Percentiles rank a stretch among this genome's conserved stretches.
phyloP scores from a whole-genome alignment of 2,888 invertebrate genomes.

The Sarcophaga rosellei region DNA sequence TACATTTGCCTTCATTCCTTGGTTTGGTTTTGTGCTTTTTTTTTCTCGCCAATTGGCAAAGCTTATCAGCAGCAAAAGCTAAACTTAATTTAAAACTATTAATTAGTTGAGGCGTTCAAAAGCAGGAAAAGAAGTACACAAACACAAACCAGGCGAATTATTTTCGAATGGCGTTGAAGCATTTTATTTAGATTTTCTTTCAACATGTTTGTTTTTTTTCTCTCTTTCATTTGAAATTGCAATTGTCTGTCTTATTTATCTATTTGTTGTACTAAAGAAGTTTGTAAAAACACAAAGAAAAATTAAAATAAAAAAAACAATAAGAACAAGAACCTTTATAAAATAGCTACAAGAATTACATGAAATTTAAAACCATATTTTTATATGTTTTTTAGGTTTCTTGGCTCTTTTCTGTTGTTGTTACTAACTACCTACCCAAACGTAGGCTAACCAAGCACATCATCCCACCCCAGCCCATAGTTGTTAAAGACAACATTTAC shows the following conservation, averaged over 20 bases:
- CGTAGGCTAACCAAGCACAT: neutral
- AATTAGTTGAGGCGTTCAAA: constrained; percentile 56
- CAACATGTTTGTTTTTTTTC: neutral
- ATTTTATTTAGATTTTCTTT: constrained; percentile 47
- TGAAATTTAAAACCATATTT: constrained; percentile 42
- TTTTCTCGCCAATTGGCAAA: neutral
- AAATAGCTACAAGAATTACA: constrained; percentile 28
- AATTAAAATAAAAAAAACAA: neutral
- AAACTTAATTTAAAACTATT: constrained; percentile 59
- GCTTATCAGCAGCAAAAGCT: constrained; percentile 50
- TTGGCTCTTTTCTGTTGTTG: neutral
- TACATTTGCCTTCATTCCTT: constrained; percentile 1
- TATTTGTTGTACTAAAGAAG: constrained; percentile 24
- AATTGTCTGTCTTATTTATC: constrained; percentile 7
- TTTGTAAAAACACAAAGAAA: neutral
- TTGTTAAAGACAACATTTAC: constrained; percentile 28
- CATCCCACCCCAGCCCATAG: constrained; percentile 33
- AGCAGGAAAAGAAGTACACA: neutral
- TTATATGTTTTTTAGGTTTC: constrained; percentile 7
- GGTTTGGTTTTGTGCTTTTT: neutral
- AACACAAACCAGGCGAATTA: constrained; percentile 20
- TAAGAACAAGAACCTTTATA: constrained; percentile 18
- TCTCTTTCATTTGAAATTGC: neutral
- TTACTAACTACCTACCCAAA: constrained; percentile 14
- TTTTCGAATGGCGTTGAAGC: constrained; percentile 49